Evolutionary conservation across 2,797 vertebrate species (phyloP), one percentile per base, ranked within the genome.

Genomic region (Tragopan temminckii): DNA sequence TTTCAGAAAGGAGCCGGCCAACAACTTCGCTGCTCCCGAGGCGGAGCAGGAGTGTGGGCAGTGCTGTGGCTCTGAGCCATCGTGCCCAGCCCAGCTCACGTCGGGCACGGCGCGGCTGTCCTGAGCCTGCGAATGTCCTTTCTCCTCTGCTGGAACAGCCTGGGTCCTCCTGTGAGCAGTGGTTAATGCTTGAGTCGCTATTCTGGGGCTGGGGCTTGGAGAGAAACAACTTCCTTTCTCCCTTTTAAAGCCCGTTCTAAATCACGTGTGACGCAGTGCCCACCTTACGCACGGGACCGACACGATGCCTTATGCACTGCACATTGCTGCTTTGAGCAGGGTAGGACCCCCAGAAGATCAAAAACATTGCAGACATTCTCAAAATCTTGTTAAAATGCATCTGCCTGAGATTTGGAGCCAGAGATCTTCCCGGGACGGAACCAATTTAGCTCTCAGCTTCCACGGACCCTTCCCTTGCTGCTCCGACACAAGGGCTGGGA

Each of bases 1-100:
- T 94, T 92, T 90, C 93, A 94, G 90, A 95, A 90, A 80, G 82
- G 80, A 91, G 66, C 71, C 77, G 89, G 89, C 55, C 84, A 91
- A 88, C 79, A 79, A 71, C 91, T 86, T 93, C 64, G 92, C 94
- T 50, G 77, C 77, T 82, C 66, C 93, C 68, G 67, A 80, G 86
- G 94, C 85, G 83, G 82, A 64, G 0, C 27, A 78, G 1, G 1
- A 82, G 62, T 4, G 29, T 0, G 0, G 85, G 75, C 87, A 90
- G 50, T 5, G 50, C 69, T 0, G 4, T 58, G 75, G 71, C 86
- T 69, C 66, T 0, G 0, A 67, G 57, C 3, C 1, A 25, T n/a
- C 21, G 8, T 57, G 10, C 88, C 3, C 8, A 2, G 8, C 11
- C n/a, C 19, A 19, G 29, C 31, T 57, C 71, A 45, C 23, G 45